A percentile compares a stretch with the other conserved stretches of the same genome.
phyloP scores from a whole-genome alignment of 2,888 invertebrate genomes.

The Omphaloscelis lunosa region DNA sequence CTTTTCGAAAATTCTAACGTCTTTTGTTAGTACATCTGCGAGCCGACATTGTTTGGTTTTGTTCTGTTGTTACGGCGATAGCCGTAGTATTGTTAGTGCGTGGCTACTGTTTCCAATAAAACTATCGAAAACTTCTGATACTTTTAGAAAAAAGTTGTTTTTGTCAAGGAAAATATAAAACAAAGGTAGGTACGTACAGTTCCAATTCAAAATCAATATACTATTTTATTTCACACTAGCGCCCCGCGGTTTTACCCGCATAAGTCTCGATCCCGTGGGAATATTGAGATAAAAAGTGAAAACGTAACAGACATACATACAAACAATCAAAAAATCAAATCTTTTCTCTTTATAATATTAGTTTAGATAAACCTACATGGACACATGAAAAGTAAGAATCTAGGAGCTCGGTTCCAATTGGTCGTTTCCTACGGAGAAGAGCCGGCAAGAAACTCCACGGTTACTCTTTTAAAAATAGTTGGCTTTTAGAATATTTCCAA shows the following conservation, averaged over 20 bases:
- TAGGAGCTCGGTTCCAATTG: neutral
- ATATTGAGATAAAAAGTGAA: too few species aligned
- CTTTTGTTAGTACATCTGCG: neutral
- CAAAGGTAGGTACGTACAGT: neutral
- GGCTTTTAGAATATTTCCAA: neutral
- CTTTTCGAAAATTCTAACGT: too few species aligned
- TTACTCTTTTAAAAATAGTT: neutral
- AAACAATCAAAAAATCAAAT: too few species aligned
- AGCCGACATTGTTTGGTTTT: conserved; percentile 14
- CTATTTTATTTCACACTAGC: too few species aligned
- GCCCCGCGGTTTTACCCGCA: too few species aligned
- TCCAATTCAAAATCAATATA: too few species aligned
- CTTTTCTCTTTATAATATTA: too few species aligned
- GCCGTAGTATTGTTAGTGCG: neutral
- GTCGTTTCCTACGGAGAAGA: neutral
- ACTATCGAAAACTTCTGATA: neutral
- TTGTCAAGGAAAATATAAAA: neutral
- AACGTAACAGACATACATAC: too few species aligned
- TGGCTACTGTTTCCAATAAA: conserved; percentile 4
- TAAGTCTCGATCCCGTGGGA: too few species aligned
- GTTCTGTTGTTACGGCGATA: conserved; percentile 9
- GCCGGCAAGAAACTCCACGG: neutral
- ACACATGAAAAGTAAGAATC: neutral
- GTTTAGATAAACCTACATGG: too few species aligned
- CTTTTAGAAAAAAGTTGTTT: neutral